Conservation (phyloP, 1,140 invertebrate genomes). For the Microplitis demolitor region DNA sequence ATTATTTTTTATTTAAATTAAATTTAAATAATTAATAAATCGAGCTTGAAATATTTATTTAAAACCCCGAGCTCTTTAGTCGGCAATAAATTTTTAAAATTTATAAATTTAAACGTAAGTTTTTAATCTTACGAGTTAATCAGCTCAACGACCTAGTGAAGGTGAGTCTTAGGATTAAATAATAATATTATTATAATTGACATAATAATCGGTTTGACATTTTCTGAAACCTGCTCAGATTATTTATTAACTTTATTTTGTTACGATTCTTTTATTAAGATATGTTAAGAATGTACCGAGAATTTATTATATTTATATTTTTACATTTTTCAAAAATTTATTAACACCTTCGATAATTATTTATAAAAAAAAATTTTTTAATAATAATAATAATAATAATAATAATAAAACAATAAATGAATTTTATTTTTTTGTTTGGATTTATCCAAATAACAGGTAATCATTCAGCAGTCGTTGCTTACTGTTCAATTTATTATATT, state of each 20-base stretch:
- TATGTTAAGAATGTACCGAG: constrained; percentile 50
- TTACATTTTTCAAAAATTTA: neutral
- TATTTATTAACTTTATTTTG: neutral
- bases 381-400: too few species aligned
- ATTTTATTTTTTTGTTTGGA: constrained; percentile 32
- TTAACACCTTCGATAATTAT: constrained; percentile 29
- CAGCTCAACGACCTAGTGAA: too few species aligned
- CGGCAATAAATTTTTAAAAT: too few species aligned
- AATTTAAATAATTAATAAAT: neutral
- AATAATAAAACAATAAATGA: neutral
- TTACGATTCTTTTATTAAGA: constrained; percentile 29
- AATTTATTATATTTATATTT: constrained; percentile 34
- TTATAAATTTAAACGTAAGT: too few species aligned
- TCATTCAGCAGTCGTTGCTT: constrained; percentile 47
- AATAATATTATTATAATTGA: constrained; percentile 49
- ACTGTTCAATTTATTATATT: constrained; percentile 36
- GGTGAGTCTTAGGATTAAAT: constrained; percentile 45
- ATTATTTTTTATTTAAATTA: neutral
- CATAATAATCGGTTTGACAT: constrained; percentile 47
- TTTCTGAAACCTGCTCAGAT: constrained; percentile 55
- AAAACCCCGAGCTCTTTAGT: too few species aligned
- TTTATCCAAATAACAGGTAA: constrained; percentile 48
- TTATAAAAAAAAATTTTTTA: constrained; percentile 20
- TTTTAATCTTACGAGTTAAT: too few species aligned
- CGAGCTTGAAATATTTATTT: too few species aligned